Conservation (phyloP, 2,888 invertebrate species). For the Eristalis pertinax region DNA sequence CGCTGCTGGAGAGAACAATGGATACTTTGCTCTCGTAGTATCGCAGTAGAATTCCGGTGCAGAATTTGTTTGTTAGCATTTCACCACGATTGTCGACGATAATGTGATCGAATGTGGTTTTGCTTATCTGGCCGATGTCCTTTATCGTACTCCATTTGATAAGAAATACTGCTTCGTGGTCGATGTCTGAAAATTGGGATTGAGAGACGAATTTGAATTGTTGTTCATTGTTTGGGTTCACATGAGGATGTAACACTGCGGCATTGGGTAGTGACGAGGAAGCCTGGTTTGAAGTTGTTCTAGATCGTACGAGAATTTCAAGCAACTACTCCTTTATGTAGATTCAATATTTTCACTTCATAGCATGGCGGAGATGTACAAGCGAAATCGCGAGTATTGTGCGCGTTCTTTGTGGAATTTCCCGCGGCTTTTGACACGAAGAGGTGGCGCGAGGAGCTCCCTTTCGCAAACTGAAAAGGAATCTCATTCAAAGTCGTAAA, state of each 20-base stretch:
- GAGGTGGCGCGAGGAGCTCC: too few relatives aligned
- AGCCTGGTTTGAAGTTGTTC: too few relatives aligned
- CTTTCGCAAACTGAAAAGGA: too few relatives aligned
- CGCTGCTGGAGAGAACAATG: constrained; percentile 79
- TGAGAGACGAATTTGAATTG: neutral
- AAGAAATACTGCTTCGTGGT: constrained; percentile 77
- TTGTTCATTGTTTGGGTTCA: neutral
- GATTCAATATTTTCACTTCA: too few relatives aligned
- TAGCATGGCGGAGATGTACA: too few relatives aligned
- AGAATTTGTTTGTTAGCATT: constrained; percentile 78
- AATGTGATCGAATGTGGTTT: constrained; percentile 78
- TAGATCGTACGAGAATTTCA: too few relatives aligned
- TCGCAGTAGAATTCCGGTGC: constrained; percentile 78
- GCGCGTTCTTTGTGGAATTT: too few relatives aligned
- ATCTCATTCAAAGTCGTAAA: too few relatives aligned
- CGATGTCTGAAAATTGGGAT: constrained; percentile 74
- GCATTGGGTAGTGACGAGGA: too few relatives aligned
- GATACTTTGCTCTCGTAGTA: constrained; percentile 78
- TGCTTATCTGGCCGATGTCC: constrained; percentile 77
- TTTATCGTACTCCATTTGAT: constrained; percentile 79
- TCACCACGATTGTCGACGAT: constrained; percentile 79
- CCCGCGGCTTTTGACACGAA: too few relatives aligned
- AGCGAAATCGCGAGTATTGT: too few relatives aligned
- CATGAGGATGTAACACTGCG: neutral
- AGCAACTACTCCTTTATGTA: too few relatives aligned